Base-by-base conservation (phyloP, 1,140 invertebrate genomes). In the Dendrolimus kikuchii region DNA sequence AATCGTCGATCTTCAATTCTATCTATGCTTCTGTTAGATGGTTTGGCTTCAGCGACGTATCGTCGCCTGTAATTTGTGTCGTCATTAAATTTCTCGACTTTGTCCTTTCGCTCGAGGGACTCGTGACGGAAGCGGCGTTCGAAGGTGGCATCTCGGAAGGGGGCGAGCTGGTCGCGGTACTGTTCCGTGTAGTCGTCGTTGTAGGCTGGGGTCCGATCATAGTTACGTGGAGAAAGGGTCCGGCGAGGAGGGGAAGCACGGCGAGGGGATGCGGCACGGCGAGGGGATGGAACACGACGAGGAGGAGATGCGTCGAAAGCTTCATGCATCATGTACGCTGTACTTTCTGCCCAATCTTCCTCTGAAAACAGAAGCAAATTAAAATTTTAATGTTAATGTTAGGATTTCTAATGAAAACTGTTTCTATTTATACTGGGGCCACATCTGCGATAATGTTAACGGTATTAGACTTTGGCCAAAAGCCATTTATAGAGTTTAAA, bases 251-350 rank as follows among this genome's bases (percentile, higher is more conserved):
- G 67, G 0, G 69, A 60, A 6, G 55, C 53, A 23, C 69, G 63
- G 7, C 70, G 72, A 0, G 77, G 67, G 7, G 55, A 40, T 5
- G 62, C 54, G 6, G 60, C n/a, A 51, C 62, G 70, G 23, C 63
- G 68, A 8, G 59, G 70, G 0, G 80, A 71, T 0, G 63, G 37
- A 4, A 68, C 71, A 36, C 74, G 70, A 5, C 68, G 74, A 4
- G 75, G 77, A 5, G 79, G 85, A 4, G 82, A 82, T 5, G 80
- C 76, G 7, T 87, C 87, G 62, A 84, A 88, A 0, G 81, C 83
- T 61, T 88, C 87, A 62, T 88, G 87, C 80, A 87, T 85, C 81
- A 87, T 75, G 63, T 88, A 88, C 9, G 86, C 86, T 5, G 86
- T 88, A 53, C 86, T 87, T 57, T 88, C 86, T 2, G 82, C 84